These are phyloP conservation scores for Benthosema pterotum DNA, from an alignment of 2,797 vertebrate genomes.

Conservation along the genomic window DNA sequence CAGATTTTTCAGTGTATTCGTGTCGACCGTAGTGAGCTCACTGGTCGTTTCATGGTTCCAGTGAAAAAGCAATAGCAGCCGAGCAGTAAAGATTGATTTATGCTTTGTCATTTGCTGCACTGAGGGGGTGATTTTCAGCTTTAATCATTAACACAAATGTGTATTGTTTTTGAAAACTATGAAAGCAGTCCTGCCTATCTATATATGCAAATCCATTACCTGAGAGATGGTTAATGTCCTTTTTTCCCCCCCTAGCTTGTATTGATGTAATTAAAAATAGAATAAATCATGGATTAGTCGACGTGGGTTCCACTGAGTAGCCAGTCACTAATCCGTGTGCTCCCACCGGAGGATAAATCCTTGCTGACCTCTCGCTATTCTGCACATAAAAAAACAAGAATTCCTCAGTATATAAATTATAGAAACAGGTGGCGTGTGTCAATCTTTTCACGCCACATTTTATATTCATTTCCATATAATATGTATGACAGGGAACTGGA, in stretches of 20 bases:
- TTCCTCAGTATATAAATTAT: conserved; percentile 35
- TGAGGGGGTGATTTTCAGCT: conserved; percentile 1
- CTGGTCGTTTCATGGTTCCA: no score
- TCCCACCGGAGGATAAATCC: conserved; percentile 56
- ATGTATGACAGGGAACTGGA: not conserved
- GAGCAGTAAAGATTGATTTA: conserved; percentile 2
- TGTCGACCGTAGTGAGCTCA: not conserved
- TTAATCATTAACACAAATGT: conserved; percentile 4
- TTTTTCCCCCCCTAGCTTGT: conserved; percentile 28
- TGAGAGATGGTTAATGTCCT: conserved; percentile 10
- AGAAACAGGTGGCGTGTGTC: conserved; percentile 28
- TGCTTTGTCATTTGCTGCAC: not conserved
- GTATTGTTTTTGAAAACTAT: conserved; percentile 15
- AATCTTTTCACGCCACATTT: conserved; percentile 15
- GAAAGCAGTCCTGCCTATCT: conserved; percentile 5
- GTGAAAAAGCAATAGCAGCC: conserved; percentile 1
- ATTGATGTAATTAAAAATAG: conserved; percentile 52
- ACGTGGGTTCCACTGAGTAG: conserved; percentile 53
- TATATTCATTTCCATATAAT: not conserved
- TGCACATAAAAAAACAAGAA: conserved; percentile 32
- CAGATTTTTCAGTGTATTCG: conserved; percentile 1
- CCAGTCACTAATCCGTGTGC: conserved; percentile 59
- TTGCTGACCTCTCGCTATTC: conserved; percentile 51
- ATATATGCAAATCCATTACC: conserved; percentile 19
- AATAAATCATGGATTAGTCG: conserved; percentile 61